Conservation (phyloP, 2,797 vertebrate genomes). For the Anableps anableps region DNA sequence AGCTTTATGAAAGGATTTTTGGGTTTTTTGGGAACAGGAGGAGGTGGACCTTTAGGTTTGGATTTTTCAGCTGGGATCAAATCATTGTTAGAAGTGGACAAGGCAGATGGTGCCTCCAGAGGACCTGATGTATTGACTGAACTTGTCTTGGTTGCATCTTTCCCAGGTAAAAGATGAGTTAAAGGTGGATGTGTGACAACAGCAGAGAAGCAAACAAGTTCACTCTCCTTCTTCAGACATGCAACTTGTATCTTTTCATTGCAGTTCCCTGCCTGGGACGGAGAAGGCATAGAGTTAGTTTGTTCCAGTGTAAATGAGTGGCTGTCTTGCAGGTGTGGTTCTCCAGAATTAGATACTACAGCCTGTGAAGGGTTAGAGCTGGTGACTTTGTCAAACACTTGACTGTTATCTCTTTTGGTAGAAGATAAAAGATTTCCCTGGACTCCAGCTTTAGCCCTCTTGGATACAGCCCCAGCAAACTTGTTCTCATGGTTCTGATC, state of each 20-base stretch:
- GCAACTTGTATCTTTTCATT: slow-evolving; percentile 43
- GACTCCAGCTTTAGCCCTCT: slow-evolving; percentile 44
- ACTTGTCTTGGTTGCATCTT: slow-evolving; percentile 18
- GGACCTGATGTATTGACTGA: slow-evolving; percentile 15
- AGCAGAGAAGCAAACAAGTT: slow-evolving; percentile 64
- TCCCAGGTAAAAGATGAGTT: slow-evolving; percentile 55
- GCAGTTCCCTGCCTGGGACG: slow-evolving; percentile 16
- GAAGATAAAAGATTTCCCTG: slow-evolving; percentile 6
- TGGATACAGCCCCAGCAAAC: slow-evolving; percentile 58
- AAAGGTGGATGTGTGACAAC: slow-evolving; percentile 61
- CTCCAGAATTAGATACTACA: slow-evolving; percentile 9
- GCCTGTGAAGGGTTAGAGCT: slow-evolving; percentile 9
- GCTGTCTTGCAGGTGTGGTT: slow-evolving; percentile 28
- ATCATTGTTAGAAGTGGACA: slow-evolving; percentile 25
- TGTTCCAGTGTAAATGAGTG: slow-evolving; percentile 42
- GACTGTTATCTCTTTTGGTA: slow-evolving; percentile 27
- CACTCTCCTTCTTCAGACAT: slow-evolving; percentile 57
- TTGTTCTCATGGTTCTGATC: slow-evolving; percentile 31
- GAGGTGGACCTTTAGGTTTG: slow-evolving; percentile 80
- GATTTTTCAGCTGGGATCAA: slow-evolving; percentile 45
- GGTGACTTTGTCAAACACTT: not conserved
- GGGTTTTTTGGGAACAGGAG: slow-evolving; percentile 83
- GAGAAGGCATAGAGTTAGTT: slow-evolving; percentile 20
- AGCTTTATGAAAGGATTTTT: slow-evolving; percentile 79
- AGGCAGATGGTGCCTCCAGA: not conserved